phyloP scores from a whole-genome alignment of 64 coral and sea anemone genomes.

The Actinia tenebrosa region DNA sequence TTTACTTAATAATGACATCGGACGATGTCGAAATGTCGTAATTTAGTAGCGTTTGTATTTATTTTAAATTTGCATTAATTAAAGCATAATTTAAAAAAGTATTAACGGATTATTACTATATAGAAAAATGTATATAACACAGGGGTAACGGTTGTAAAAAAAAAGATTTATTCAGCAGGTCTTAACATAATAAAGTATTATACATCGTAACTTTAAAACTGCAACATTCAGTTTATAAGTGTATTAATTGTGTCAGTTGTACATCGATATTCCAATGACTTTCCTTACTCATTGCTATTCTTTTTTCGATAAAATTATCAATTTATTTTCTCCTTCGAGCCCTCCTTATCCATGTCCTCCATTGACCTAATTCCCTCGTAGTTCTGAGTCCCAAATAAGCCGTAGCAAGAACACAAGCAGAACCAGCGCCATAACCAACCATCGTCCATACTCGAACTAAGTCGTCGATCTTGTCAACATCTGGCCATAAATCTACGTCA shows the following conservation, averaged over 20 bases:
- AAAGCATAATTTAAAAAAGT: not conserved
- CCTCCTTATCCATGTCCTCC: slow-evolving; percentile 53
- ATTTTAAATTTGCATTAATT: not conserved
- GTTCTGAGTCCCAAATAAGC: slow-evolving; percentile 53
- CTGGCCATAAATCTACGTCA: slow-evolving; percentile 72
- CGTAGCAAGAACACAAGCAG: slow-evolving; percentile 30
- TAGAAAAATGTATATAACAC: not conserved
- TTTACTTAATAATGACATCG: too few relatives aligned
- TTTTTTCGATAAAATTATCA: not conserved
- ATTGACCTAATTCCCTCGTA: slow-evolving; percentile 46
- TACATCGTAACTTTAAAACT: not conserved
- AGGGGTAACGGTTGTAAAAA: not conserved
- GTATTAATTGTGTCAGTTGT: too few relatives aligned
- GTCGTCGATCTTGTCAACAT: slow-evolving; percentile 54
- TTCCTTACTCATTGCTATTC: too few relatives aligned
- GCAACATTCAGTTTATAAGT: too few relatives aligned
- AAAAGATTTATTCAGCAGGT: not conserved
- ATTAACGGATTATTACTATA: not conserved
- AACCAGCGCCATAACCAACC: slow-evolving; percentile 54
- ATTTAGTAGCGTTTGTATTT: too few relatives aligned
- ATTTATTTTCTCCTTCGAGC: slow-evolving; percentile 20
- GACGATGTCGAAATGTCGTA: too few relatives aligned
- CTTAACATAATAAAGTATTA: not conserved
- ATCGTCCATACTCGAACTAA: slow-evolving; percentile 54
- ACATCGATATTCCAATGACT: too few relatives aligned